Base-by-base conservation (phyloP, 2,113 vertebrate species). In the Hemibagrus wyckioides region DNA sequence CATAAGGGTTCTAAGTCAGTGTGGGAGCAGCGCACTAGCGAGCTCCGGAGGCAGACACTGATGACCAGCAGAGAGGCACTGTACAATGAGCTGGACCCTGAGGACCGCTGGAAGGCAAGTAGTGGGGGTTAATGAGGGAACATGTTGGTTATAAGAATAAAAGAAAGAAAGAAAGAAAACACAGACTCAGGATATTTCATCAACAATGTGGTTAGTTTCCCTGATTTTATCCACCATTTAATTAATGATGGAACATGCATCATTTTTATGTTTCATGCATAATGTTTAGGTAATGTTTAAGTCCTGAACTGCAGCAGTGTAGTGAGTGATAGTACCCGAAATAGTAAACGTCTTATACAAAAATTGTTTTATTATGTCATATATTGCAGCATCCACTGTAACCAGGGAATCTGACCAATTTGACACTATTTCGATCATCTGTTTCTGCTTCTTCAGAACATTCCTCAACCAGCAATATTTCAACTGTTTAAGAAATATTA, bases 11-110 rank as follows among this genome's bases (percentile, higher is more conserved):
- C 90, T 48, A 97, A 96, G 93, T 98, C 97, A 0, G 96, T 99
- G 89, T 99, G 98, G 98, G 98, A 99, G 90, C 97, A 99, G 92
- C 96, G 98, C 39, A 97, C 97, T 15, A 97, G 94, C 89, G 98
- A 99, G 94, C 96, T 99, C 89, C 94, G 98, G 36, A 96, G 95
- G 86, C 97, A 98, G 94, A 98, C 97, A 41, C 92, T 99, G 89
- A 92, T 96, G 92, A 96, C 97, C 80, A 99, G 98, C 92, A 95
- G 96, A 0, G 98, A 99, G 90, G 97, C 97, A 0, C 95, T 99
- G 2, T 98, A 98, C 92, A 96, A 95, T 5, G 97, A 98, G 91
- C 88, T 97, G 94, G 97, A 97, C 54, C 94, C 97, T 0, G 97
- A 97, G 44, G 97, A 98, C 77, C 96, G 95, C 91, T 98, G 97